These are phyloP conservation scores for Thera britannica DNA, from an alignment of 2,888 invertebrate species.

Conservation along the genomic window DNA sequence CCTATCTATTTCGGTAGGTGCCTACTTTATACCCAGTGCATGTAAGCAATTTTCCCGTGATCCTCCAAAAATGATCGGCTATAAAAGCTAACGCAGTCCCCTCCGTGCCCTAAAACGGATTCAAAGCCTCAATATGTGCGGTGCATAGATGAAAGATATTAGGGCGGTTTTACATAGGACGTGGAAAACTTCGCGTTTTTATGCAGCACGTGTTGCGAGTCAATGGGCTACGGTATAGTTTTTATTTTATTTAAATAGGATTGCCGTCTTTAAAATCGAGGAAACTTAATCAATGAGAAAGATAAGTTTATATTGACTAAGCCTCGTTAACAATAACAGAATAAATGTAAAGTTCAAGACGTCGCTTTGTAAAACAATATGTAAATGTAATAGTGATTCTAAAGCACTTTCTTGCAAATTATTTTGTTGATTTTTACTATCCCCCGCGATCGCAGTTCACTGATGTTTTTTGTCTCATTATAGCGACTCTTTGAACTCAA, in stretches of 20 bases:
- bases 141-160: conserved; percentile 60
- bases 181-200: conserved; percentile 5
- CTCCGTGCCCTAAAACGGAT: conserved; percentile 66
- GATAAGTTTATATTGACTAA: no score
- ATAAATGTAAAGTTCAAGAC: no score
- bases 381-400: background rate
- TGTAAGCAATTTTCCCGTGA: conserved; percentile 73
- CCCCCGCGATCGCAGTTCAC: background rate
- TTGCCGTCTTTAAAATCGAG: no score
- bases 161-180: conserved; percentile 35
- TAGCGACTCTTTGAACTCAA: conserved; percentile 15
- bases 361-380: no score
- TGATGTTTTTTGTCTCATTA: conserved; percentile 11
- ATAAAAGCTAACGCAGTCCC: conserved; percentile 72
- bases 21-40: conserved; percentile 54
- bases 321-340: no score
- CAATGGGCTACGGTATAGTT: no score
- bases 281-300: no score
- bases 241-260: no score
- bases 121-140: conserved; percentile 63
- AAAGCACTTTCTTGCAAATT: background rate
- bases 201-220: background rate
- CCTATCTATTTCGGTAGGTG: conserved; percentile 6
- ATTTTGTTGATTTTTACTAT: background rate
- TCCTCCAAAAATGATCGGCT: conserved; percentile 75